Percentiles rank a stretch among this genome's conserved stretches.
Conservation (phyloP, 2,797 vertebrate species). For the Mus caroli region DNA sequence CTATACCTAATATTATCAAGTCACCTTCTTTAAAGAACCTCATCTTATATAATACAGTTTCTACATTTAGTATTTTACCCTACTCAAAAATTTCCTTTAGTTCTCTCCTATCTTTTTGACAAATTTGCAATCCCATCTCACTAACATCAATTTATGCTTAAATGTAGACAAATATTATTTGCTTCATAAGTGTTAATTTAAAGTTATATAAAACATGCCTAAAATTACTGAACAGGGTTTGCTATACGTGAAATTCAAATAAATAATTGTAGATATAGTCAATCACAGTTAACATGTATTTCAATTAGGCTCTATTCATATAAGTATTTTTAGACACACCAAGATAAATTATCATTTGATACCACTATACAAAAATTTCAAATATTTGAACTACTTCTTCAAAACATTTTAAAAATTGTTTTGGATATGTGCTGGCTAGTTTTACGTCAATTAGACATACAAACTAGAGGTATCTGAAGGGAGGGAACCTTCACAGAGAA, state of each 20-base stretch:
- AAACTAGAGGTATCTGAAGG: background rate
- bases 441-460: background rate
- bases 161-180: background rate
- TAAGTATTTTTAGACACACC: background rate
- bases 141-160: conserved; percentile 2
- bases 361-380: conserved; percentile 3
- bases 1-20: background rate
- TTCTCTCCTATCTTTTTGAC: background rate
- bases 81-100: background rate
- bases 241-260: background rate
- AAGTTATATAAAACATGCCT: background rate
- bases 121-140: background rate
- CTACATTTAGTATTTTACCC: background rate
- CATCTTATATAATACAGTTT: background rate
- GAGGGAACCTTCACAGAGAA: background rate
- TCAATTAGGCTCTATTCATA: background rate
- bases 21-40: background rate
- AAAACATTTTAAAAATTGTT: conserved; percentile 2
- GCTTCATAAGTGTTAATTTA: background rate
- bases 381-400: conserved; percentile 7
- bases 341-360: conserved; percentile 2
- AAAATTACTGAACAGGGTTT: background rate
- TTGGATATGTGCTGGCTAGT: background rate
- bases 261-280: background rate
- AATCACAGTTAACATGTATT: background rate